phyloP scores from a whole-genome alignment of 2,797 vertebrate genomes.

The Psittacula echo region DNA sequence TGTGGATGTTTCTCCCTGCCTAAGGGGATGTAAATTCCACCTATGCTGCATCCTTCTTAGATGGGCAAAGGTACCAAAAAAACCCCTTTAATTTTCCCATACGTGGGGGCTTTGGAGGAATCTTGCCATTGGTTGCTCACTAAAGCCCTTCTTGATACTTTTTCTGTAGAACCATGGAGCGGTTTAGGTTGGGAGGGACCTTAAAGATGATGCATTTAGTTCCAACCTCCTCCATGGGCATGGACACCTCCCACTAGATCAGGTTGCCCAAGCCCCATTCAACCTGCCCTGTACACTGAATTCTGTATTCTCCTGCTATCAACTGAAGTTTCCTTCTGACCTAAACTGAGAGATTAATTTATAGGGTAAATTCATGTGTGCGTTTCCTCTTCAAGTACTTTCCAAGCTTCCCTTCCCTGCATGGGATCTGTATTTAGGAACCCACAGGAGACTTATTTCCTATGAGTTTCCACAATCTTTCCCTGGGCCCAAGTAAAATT shows the following conservation, averaged over 20 bases:
- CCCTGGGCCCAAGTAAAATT: background rate
- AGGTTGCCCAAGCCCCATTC: background rate
- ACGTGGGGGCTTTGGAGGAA: background rate
- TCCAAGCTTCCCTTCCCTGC: background rate
- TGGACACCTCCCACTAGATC: background rate
- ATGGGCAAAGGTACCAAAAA: background rate
- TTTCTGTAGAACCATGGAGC: background rate
- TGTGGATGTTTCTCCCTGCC: background rate
- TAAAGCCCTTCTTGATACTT: background rate
- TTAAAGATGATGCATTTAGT: background rate
- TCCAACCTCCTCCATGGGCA: background rate
- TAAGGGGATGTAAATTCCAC: background rate
- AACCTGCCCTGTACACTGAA: background rate
- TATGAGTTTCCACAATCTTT: background rate
- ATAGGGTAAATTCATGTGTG: fast-evolving
- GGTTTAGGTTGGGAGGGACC: background rate
- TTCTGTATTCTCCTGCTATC: background rate
- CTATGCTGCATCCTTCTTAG: background rate
- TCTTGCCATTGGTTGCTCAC: background rate
- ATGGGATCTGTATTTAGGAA: background rate
- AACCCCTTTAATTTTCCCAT: background rate
- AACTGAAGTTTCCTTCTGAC: background rate
- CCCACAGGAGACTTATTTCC: background rate
- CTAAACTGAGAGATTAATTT: background rate
- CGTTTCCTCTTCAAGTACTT: background rate